Percentiles rank a stretch among this genome's conserved stretches.
Conservation (phyloP, 2,797 vertebrate species). For the Falco biarmicus region DNA sequence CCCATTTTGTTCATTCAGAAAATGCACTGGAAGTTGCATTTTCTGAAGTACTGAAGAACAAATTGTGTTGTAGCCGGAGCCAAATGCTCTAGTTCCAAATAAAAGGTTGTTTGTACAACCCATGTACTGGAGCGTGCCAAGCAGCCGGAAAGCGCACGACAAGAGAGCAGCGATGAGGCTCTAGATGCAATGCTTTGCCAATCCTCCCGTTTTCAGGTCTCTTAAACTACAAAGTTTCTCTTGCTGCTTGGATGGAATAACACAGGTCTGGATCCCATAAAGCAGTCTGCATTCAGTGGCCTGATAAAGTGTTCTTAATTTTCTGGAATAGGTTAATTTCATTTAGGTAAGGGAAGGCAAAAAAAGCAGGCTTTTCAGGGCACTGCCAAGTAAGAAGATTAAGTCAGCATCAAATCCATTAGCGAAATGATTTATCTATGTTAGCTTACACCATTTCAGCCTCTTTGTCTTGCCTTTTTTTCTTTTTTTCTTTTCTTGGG, state of each 20-base stretch:
- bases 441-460: constrained; percentile 1
- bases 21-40: neutral
- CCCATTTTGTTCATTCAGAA: neutral
- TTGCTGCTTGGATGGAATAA: neutral
- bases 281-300: neutral
- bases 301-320: constrained; percentile 53
- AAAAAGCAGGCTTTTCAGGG: neutral
- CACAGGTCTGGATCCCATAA: neutral
- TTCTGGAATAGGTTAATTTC: constrained; percentile 44
- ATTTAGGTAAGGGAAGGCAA: constrained; percentile 7
- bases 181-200: neutral
- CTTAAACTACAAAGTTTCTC: neutral
- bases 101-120: neutral
- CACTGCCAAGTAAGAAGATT: constrained; percentile 18
- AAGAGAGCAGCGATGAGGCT: neutral
- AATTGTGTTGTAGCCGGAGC: neutral
- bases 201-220: neutral
- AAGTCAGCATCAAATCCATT: constrained; percentile 48
- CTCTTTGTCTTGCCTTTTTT: neutral
- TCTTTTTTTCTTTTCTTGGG: neutral
- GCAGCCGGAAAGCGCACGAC: neutral
- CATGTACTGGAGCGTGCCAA: neutral
- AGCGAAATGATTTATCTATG: neutral
- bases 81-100: neutral
- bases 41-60: neutral